Evolutionary conservation across 2,797 vertebrate genomes (phyloP).

Genomic region (Phoxinus dragarum): DNA sequence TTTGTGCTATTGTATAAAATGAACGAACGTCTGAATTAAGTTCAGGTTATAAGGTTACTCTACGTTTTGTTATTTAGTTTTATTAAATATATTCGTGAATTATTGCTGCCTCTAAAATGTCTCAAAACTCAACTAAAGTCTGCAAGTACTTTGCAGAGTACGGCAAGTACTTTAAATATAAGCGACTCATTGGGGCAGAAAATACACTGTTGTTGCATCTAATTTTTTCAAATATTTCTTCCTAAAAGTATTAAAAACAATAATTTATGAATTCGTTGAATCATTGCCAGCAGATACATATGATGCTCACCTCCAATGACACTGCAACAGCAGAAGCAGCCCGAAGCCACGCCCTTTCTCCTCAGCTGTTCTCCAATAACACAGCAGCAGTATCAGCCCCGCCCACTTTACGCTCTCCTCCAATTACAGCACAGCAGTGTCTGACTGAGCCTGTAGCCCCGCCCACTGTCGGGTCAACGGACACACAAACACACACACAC

Average conservation of each 20-base stretch:
- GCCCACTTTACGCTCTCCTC: not conserved
- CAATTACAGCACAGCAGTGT: not conserved
- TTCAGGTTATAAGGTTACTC: not conserved
- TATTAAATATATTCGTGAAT: not conserved
- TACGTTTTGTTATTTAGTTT: not conserved
- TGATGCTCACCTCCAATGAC: conserved; percentile 1
- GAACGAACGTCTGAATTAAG: not conserved
- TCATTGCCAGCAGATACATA: not conserved
- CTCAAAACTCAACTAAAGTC: not conserved
- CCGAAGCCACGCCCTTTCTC: not conserved
- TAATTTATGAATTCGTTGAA: not conserved
- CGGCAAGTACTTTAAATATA: not conserved
- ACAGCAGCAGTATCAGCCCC: not conserved
- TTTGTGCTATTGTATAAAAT: not conserved
- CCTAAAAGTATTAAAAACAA: not conserved
- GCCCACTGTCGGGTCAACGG: conserved; percentile 39
- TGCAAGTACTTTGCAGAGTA: no score
- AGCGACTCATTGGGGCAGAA: not conserved
- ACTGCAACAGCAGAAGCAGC: not conserved
- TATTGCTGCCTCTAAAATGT: not conserved
- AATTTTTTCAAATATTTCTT: not conserved
- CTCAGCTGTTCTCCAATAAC: not conserved
- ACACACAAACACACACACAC: not conserved
- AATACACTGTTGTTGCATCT: not conserved
- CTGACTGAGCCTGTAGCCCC: conserved; percentile 15